Evolutionary conservation across 64 coral and sea anemone species (phyloP).

Genomic region (Anthopleura sola): DNA sequence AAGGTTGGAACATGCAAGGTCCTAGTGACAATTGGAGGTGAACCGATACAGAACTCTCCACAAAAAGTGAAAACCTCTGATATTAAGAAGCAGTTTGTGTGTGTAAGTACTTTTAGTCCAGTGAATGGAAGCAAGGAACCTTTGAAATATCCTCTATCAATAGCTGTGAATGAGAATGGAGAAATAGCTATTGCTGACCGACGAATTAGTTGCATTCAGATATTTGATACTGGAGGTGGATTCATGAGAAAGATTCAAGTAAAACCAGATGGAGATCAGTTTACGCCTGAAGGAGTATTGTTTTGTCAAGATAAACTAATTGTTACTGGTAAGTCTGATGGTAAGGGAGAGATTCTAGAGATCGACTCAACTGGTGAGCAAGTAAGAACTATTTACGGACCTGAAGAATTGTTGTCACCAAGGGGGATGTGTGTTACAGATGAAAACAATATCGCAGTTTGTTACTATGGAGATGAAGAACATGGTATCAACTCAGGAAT

Average conservation of each 20-base stretch:
- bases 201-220: constrained; percentile 60
- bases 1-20: too few species aligned
- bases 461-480: too few species aligned
- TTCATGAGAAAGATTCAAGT: constrained; percentile 42
- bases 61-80: not conserved
- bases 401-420: too few species aligned
- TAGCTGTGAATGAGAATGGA: constrained; percentile 52
- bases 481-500: too few species aligned
- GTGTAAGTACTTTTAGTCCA: constrained; percentile 38
- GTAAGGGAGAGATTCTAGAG: too few species aligned
- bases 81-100: not conserved
- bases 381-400: too few species aligned
- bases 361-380: too few species aligned
- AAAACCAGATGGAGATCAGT: constrained; percentile 52
- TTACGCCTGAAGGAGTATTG: constrained; percentile 50
- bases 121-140: constrained; percentile 49
- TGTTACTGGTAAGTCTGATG: constrained; percentile 53
- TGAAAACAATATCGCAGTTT: too few species aligned
- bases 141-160: constrained; percentile 63
- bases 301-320: constrained; percentile 34
- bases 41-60: not conserved
- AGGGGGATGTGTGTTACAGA: too few species aligned
- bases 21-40: constrained; percentile 21
- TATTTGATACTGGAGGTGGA: constrained; percentile 58
- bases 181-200: constrained; percentile 77